Conservation (phyloP, 1,140 invertebrate species). For the Euwallacea fornicatus region DNA sequence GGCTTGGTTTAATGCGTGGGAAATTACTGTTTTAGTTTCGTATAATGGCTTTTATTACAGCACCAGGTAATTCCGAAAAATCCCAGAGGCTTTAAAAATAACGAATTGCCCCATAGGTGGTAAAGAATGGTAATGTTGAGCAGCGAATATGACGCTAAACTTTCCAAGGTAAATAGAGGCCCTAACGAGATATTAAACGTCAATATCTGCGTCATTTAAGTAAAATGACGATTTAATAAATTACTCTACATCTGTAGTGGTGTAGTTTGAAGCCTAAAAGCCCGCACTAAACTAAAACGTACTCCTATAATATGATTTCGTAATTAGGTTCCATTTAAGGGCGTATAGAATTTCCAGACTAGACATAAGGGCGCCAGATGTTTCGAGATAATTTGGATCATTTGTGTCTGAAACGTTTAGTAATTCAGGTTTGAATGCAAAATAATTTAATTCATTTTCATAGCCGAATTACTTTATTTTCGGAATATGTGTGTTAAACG, state of each 20-base stretch:
- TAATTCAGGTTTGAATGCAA: not conserved
- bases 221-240: no score
- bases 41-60: slow-evolving; percentile 4
- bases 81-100: not conserved
- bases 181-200: no score
- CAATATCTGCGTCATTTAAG: no score
- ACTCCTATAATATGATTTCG: not conserved
- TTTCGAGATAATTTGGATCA: slow-evolving; percentile 5
- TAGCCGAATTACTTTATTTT: not conserved
- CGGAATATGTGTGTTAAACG: no score
- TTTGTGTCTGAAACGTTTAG: slow-evolving; percentile 11
- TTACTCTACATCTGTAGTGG: no score
- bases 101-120: not conserved
- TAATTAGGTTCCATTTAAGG: slow-evolving; percentile 1
- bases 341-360: slow-evolving; percentile 10
- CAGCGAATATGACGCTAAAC: no score
- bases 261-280: no score
- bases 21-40: slow-evolving; percentile 1
- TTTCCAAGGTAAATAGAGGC: no score
- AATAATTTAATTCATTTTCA: not conserved
- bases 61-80: not conserved
- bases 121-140: not conserved
- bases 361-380: slow-evolving; percentile 1
- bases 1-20: slow-evolving; percentile 1
- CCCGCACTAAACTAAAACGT: slow-evolving; percentile 1